phyloP scores from a whole-genome alignment of 2,797 vertebrate genomes.

The Semotilus atromaculatus region DNA sequence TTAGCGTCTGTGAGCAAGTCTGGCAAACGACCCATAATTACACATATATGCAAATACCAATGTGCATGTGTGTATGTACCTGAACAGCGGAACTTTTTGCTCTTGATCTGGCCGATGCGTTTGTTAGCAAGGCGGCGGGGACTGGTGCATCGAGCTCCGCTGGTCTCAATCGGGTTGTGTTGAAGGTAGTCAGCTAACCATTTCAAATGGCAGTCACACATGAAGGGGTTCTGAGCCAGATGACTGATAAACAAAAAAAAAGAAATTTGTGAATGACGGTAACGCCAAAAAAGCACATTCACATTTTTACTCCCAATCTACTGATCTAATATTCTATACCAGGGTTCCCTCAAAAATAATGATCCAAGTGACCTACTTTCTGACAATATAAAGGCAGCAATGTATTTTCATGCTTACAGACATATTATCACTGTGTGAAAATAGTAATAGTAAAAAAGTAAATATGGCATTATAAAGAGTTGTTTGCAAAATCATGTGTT shows the following conservation, averaged over 20 bases:
- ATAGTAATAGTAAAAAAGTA: background rate
- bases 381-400: background rate
- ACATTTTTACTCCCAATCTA: background rate
- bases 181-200: conserved; percentile 99
- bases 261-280: background rate
- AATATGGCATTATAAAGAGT: background rate
- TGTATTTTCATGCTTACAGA: background rate
- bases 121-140: conserved; percentile 89
- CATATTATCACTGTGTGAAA: background rate
- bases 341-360: background rate
- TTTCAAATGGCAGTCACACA: conserved; percentile 99
- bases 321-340: background rate
- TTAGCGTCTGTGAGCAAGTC: background rate
- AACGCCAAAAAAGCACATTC: background rate
- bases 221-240: conserved; percentile 97
- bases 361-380: background rate
- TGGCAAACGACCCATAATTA: background rate
- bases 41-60: background rate
- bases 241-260: conserved; percentile 75
- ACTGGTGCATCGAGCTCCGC: conserved; percentile 85
- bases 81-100: conserved; percentile 94
- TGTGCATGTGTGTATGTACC: conserved; percentile 69
- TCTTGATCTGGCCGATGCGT: conserved; percentile 92
- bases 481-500: background rate
- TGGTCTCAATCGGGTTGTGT: conserved; percentile 94